A percentile compares a stretch with the other conserved stretches of the same genome.
Conservation (phyloP, 2,888 invertebrate genomes). For the Agrypnus murinus region DNA sequence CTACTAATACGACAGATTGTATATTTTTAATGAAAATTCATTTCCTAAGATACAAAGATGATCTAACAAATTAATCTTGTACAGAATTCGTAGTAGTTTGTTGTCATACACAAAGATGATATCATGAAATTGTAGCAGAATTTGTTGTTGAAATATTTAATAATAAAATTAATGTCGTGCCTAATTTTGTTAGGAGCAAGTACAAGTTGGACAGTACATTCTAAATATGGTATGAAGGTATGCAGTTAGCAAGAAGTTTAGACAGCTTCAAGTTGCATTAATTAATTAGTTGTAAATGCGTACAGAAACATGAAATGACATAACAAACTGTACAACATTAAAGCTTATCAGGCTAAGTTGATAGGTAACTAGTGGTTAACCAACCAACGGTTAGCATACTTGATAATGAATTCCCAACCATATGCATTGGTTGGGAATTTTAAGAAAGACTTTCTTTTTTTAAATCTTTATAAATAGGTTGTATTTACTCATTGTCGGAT, state of each 20-base stretch:
- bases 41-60: conserved; percentile 7
- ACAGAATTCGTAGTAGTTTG: neutral
- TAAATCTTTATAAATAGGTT: too few relatives aligned
- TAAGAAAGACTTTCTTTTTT: too few relatives aligned
- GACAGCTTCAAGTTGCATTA: neutral
- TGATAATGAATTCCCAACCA: too few relatives aligned
- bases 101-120: conserved; percentile 5
- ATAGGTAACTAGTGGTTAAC: too few relatives aligned
- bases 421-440: too few relatives aligned
- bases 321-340: too few relatives aligned
- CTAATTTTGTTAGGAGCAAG: neutral
- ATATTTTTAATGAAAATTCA: conserved; percentile 11
- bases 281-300: conserved; percentile 15
- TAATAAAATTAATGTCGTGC: neutral
- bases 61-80: neutral
- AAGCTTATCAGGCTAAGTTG: too few relatives aligned
- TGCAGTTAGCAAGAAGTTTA: conserved; percentile 7
- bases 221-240: conserved; percentile 13
- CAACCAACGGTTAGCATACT: too few relatives aligned
- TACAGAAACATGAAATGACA: conserved; percentile 2
- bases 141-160: neutral
- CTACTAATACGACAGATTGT: too few relatives aligned
- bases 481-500: too few relatives aligned
- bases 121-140: conserved; percentile 13
- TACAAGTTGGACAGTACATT: neutral